Base-by-base conservation (phyloP, 2,888 invertebrate species). In the Entomobrya multifasciata region DNA sequence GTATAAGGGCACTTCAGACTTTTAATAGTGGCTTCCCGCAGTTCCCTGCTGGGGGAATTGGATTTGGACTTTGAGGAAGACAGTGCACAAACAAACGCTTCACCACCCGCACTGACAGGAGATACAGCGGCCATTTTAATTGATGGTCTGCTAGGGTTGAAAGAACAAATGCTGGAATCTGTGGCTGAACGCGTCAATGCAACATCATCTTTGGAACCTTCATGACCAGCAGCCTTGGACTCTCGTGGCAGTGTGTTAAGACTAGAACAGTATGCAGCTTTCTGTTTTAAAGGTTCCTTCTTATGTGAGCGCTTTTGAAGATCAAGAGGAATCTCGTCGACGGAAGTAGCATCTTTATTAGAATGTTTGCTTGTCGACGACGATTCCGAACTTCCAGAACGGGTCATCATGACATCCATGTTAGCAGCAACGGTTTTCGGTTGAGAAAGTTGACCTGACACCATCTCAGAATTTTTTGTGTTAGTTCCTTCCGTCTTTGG, bases 1-100 rank as follows among this genome's bases (percentile, higher is more conserved):
- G 88, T 57, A 88, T 90, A 90, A 89, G 90, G 90, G 85, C 90
- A 90, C 90, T 90, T 90, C 80, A 89, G 88, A 89, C 80, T 90
- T 80, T 77, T 88, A 15, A 89, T 87, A 2, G 88, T 80, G 25
- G 89, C 82, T 78, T 90, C 89, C 41, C 87, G 80, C 41, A 86
- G 79, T 79, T 86, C 79, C 47, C 84, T 85, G 52, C 86, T 88
- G 6, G 88, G 78, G 25, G 89, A 86, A 20, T 44, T 76, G 1
- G 72, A 74, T 74, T 83, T 77, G 1, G 87, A 87, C 47, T n/a
- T 62, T 6, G 72, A 70, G 15, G 86, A 65, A 25, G 74, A 60
- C 49, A 86, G 13, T 22, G 72, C 70, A 5, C 62, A 77, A 22
- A 83, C 78, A 44, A 86, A 82, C 10, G 60, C 25, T 8, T 81